phyloP scores from a whole-genome alignment of 37 sponge, comb jelly and placozoan species.

The Ephydatia muelleri region DNA sequence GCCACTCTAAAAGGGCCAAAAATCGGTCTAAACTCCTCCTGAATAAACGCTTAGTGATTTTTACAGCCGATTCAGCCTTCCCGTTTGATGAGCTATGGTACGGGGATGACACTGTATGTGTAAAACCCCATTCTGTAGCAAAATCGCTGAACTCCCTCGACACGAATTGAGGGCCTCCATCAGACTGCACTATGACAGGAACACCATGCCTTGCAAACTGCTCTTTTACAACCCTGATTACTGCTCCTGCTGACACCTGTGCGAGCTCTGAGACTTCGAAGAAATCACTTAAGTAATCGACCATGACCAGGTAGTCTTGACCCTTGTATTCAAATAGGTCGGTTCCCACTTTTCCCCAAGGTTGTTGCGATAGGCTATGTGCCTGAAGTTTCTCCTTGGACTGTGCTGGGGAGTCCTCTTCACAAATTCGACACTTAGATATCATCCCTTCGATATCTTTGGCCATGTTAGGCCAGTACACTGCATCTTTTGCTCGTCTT shows the following conservation, averaged over 20 bases:
- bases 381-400: no score
- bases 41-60: conserved; percentile 25
- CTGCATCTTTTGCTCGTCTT: neutral
- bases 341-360: conserved; percentile 26
- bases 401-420: neutral
- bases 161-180: conserved; percentile 44
- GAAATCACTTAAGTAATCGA: conserved; percentile 30
- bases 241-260: conserved; percentile 9
- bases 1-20: conserved; percentile 54
- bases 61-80: conserved; percentile 30
- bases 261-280: conserved; percentile 5
- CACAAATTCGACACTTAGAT: conserved; percentile 5
- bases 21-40: conserved; percentile 13
- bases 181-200: conserved; percentile 17
- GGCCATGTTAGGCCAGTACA: conserved; percentile 32
- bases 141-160: conserved; percentile 19
- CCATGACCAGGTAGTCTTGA: conserved; percentile 35
- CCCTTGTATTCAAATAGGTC: conserved; percentile 20
- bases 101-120: conserved; percentile 29
- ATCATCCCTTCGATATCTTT: conserved; percentile 12
- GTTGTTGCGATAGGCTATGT: conserved; percentile 4
- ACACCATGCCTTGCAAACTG: conserved; percentile 44
- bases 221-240: conserved; percentile 19
- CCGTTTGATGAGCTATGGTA: conserved; percentile 37
- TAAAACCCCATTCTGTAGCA: conserved; percentile 24